These are phyloP conservation scores for Rhingia rostrata DNA, from an alignment of 2,888 invertebrate genomes.

Conservation along the genomic window DNA sequence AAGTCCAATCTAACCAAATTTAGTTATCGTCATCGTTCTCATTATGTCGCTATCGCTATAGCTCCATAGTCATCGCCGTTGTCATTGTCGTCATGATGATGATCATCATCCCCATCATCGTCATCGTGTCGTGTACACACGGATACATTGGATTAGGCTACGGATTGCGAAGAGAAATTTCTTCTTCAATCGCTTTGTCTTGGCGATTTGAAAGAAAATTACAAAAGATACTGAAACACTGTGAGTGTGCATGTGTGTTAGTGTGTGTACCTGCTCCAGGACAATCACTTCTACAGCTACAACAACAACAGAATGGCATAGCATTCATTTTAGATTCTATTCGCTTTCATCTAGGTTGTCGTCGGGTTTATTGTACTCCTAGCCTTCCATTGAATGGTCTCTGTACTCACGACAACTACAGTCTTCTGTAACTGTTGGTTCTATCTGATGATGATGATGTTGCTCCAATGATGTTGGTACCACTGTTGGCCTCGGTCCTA, in stretches of 20 bases:
- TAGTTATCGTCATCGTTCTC: slow-evolving; percentile 68
- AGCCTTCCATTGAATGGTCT: slow-evolving; percentile 7
- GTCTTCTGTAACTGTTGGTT: slow-evolving; percentile 4
- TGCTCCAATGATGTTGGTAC: background rate
- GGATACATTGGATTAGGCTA: slow-evolving; percentile 65
- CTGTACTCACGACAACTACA: slow-evolving; percentile 4
- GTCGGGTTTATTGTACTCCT: slow-evolving; percentile 49
- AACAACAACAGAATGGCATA: background rate
- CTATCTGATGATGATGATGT: slow-evolving; percentile 23
- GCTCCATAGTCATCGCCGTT: slow-evolving; percentile 44
- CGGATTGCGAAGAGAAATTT: slow-evolving; percentile 62
- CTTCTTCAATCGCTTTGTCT: slow-evolving; percentile 47
- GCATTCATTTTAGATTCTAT: slow-evolving; percentile 7
- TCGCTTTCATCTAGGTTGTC: slow-evolving; percentile 36
- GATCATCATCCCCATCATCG: slow-evolving; percentile 33
- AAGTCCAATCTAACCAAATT: slow-evolving; percentile 72
- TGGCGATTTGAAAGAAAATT: slow-evolving; percentile 67
- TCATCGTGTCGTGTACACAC: slow-evolving; percentile 47
- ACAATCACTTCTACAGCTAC: slow-evolving; percentile 25
- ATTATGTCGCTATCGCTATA: slow-evolving; percentile 39
- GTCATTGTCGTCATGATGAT: slow-evolving; percentile 13
- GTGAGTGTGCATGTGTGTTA: background rate
- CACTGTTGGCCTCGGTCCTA: background rate
- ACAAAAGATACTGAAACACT: slow-evolving; percentile 55
- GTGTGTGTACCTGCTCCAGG: slow-evolving; percentile 41